These are phyloP conservation scores for Pemphredon lugubris DNA, from an alignment of 2,888 invertebrate species.

Conservation along the genomic window DNA sequence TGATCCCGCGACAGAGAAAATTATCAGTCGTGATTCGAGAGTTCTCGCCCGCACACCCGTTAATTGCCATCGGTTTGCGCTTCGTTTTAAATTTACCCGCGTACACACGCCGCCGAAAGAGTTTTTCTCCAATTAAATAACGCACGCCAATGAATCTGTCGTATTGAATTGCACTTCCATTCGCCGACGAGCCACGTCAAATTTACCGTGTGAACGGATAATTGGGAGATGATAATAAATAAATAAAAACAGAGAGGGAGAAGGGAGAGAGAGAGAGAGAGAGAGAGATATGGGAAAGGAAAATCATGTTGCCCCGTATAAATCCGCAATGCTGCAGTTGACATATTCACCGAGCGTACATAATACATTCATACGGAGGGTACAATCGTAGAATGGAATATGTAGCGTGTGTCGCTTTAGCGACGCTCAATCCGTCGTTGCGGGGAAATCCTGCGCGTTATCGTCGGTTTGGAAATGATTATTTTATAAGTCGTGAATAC, in stretches of 20 bases:
- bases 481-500: too few relatives aligned
- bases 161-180: slow-evolving; percentile 15
- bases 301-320: slow-evolving; percentile 57
- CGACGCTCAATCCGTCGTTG: slow-evolving; percentile 68
- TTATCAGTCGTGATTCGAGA: not conserved
- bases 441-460: not conserved
- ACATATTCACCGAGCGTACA: slow-evolving; percentile 76
- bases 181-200: slow-evolving; percentile 21
- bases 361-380: slow-evolving; percentile 74
- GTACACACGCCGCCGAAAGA: too few relatives aligned
- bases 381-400: slow-evolving; percentile 65
- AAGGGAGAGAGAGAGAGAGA: not conserved
- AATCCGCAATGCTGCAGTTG: slow-evolving; percentile 75
- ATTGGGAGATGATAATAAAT: slow-evolving; percentile 54
- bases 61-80: not conserved
- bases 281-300: slow-evolving; percentile 41
- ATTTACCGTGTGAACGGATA: slow-evolving; percentile 26
- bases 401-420: slow-evolving; percentile 70
- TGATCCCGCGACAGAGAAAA: not conserved
- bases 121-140: slow-evolving; percentile 20
- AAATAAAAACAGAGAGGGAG: slow-evolving; percentile 48
- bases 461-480: not conserved
- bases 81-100: not conserved
- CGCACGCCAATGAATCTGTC: not conserved
- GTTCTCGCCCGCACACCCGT: not conserved